phyloP scores from a whole-genome alignment of 2,113 vertebrate species.

The Cervus canadensis region DNA sequence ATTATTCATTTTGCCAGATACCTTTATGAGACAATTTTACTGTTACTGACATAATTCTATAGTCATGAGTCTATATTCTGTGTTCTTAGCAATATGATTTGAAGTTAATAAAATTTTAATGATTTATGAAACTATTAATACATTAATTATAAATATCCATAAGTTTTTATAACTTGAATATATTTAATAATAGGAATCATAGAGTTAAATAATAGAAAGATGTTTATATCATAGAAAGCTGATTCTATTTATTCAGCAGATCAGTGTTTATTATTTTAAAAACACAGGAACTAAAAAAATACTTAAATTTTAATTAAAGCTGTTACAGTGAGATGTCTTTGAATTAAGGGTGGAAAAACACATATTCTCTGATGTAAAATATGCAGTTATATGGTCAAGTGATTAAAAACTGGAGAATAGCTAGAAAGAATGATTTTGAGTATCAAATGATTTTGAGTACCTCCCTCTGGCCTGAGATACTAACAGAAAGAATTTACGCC shows the following conservation, averaged over 20 bases:
- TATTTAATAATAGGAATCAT: not conserved
- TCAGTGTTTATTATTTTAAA: not conserved
- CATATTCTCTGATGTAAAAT: not conserved
- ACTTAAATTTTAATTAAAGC: not conserved
- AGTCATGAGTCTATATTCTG: not conserved
- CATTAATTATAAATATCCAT: not conserved
- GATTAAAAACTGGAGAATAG: not conserved
- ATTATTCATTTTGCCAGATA: conserved; percentile 1
- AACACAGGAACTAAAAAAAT: not conserved
- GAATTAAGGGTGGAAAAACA: not conserved
- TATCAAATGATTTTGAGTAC: not conserved
- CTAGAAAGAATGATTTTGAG: not conserved
- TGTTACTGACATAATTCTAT: not conserved
- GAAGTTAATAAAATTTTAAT: not conserved
- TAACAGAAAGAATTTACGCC: not conserved
- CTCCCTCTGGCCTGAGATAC: not conserved
- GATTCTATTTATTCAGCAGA: not conserved
- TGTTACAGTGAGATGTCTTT: not conserved
- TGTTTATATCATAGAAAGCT: not conserved
- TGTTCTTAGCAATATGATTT: not conserved
- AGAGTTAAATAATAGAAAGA: not conserved
- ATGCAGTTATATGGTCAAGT: not conserved
- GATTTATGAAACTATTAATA: not conserved
- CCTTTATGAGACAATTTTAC: not conserved
- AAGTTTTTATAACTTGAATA: not conserved